Evolutionary conservation across 2,797 vertebrate genomes (phyloP), one percentile per base, ranked within the genome.

Genomic region (Sparidentex hasta): DNA sequence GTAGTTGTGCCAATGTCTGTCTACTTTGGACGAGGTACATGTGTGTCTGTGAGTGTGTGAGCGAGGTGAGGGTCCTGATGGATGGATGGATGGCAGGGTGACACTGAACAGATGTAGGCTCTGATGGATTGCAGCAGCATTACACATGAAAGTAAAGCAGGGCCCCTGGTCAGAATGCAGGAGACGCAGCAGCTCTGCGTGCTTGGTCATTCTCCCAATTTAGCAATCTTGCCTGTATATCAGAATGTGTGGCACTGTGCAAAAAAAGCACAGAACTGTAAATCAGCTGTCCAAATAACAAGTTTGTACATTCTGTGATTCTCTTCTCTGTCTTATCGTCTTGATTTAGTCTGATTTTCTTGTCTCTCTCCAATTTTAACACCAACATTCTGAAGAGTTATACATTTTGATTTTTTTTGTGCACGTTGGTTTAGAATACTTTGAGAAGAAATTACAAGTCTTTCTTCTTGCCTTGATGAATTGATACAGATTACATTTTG

Each of bases 61-160:
- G 61, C 65, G 65, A 69, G 55, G 43, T 12, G 11, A 57, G 59
- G 86, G 65, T 71, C 70, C 69, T 71, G 82, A 82, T 11, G 63
- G 62, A 85, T 82, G 87, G 86, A 87, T 85, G 78, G 86, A 91
- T 91, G 91, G 88, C 83, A 70, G 75, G 74, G 77, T 92, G 94
- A 95, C 90, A 90, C 87, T 65, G 84, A 94, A 84, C 93, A 95
- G 92, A 94, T 94, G 92, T 88, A 88, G 81, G 76, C 83, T 81
- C 85, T 94, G 94, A 95, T 95, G 87, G 93, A 94, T 93, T 93
- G 92, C 88, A 87, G 81, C 62, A 20, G 89, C 90, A 92, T 93
- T 87, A 83, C 74, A 94, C 80, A 81, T 93, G 93, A 92, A 87
- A 90, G 90, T 90, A 81, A 82, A 89, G 89, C 78, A 78, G 76